These are phyloP conservation scores for Blastomussa wellsi DNA, from an alignment of 92 coral and sea anemone genomes.

Conservation along the genomic window DNA sequence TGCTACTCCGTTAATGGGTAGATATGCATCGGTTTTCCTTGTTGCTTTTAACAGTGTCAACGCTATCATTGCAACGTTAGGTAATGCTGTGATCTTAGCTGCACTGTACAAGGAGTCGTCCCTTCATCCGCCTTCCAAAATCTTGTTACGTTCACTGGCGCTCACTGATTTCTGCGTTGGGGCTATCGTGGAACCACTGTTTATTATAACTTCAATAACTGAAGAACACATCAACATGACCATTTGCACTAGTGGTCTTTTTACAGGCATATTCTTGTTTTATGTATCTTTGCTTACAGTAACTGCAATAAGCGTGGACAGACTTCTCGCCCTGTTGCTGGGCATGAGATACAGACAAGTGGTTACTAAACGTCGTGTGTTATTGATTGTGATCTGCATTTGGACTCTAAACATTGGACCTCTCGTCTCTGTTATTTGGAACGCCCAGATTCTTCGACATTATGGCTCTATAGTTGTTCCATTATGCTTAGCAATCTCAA, in stretches of 20 bases:
- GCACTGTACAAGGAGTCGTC: slow-evolving; percentile 7
- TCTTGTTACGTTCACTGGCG: slow-evolving; percentile 2
- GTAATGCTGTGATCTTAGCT: too few relatives aligned
- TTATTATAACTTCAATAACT: not conserved
- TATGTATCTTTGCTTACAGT: not conserved
- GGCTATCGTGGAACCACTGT: not conserved
- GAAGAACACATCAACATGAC: too few relatives aligned
- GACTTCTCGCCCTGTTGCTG: slow-evolving; percentile 6
- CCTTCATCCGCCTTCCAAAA: slow-evolving; percentile 14
- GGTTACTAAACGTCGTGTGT: not conserved
- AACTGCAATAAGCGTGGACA: slow-evolving; percentile 7
- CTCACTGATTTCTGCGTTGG: slow-evolving; percentile 9
- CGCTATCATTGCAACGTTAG: not conserved
- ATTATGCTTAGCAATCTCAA: not conserved
- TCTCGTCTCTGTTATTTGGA: too few relatives aligned
- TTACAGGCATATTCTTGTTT: not conserved
- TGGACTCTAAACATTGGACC: not conserved
- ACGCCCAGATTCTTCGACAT: not conserved
- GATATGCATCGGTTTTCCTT: too few relatives aligned
- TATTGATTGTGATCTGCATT: not conserved
- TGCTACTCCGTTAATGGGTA: too few relatives aligned
- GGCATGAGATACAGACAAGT: slow-evolving; percentile 1
- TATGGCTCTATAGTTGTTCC: not conserved
- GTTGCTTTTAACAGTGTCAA: too few relatives aligned
- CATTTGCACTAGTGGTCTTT: too few relatives aligned